phyloP scores from a whole-genome alignment of 2,113 vertebrate genomes.

The Ranitomeya variabilis region DNA sequence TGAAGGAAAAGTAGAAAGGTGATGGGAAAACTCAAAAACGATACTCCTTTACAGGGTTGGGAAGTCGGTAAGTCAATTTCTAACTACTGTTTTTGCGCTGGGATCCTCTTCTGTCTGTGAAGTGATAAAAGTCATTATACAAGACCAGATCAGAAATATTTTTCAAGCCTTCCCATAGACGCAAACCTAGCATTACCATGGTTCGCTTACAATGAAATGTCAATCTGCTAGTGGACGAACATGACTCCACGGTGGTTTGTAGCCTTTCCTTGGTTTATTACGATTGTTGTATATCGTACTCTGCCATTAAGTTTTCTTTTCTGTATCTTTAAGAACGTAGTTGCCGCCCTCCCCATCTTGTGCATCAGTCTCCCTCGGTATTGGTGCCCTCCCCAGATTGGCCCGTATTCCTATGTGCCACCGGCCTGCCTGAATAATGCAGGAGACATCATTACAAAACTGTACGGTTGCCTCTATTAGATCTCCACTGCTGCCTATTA shows the following conservation, averaged over 20 bases:
- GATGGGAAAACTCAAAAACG: not conserved
- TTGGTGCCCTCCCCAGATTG: constrained; percentile 29
- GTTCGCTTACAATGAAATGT: not conserved
- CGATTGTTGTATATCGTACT: not conserved
- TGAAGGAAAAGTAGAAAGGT: not conserved
- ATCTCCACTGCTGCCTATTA: constrained; percentile 58
- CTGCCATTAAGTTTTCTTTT: constrained; percentile 1
- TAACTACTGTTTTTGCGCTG: too few relatives aligned
- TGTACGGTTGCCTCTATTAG: constrained; percentile 55
- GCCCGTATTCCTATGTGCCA: constrained; percentile 48
- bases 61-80: too few relatives aligned
- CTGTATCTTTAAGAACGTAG: not conserved
- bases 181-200: not conserved
- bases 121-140: not conserved
- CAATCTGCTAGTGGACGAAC: not conserved
- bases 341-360: not conserved
- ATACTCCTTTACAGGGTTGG: not conserved
- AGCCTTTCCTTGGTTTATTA: not conserved
- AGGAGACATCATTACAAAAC: constrained; percentile 58
- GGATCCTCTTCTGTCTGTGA: too few relatives aligned
- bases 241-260: not conserved
- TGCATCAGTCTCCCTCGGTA: constrained; percentile 28
- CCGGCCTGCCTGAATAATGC: constrained; percentile 54
- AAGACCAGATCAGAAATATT: not conserved
- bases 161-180: not conserved